A percentile compares a stretch with the other conserved stretches of the same genome.
phyloP scores from a whole-genome alignment of 2,797 vertebrate genomes.

The Pristis pectinata region DNA sequence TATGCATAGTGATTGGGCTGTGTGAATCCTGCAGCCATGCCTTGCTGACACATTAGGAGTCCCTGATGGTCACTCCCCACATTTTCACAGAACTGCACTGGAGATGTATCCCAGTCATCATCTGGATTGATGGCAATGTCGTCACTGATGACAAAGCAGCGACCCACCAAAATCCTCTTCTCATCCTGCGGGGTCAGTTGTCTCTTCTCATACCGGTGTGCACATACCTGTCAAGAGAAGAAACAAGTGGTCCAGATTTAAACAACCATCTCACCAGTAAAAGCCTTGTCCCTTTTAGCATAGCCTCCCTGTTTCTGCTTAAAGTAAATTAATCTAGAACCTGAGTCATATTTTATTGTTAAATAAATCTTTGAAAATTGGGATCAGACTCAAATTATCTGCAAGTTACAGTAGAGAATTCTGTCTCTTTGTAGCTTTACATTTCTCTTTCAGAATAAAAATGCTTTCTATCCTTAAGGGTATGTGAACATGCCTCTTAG shows the following conservation, averaged over 20 bases:
- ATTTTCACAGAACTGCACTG: slow-evolving; percentile 74
- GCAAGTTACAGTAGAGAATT: neutral
- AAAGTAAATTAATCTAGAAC: neutral
- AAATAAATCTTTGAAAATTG: too few relatives aligned
- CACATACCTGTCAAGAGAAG: slow-evolving; percentile 67
- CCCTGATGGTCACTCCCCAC: slow-evolving; percentile 56
- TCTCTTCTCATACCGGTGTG: slow-evolving; percentile 78
- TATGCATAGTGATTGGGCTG: slow-evolving; percentile 60
- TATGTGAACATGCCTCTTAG: neutral
- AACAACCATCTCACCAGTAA: neutral
- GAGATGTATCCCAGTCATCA: slow-evolving; percentile 77
- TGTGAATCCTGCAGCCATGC: slow-evolving; percentile 77
- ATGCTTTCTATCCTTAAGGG: neutral
- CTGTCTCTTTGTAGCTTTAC: neutral
- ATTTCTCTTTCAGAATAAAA: neutral
- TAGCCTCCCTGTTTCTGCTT: neutral
- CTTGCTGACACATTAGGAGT: slow-evolving; percentile 87
- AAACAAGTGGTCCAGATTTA: rapidly evolving
- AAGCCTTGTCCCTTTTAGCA: neutral
- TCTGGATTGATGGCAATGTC: slow-evolving; percentile 62
- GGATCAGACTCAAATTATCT: neutral
- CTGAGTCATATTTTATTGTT: neutral
- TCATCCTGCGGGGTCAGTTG: slow-evolving; percentile 58
- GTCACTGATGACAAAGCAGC: slow-evolving; percentile 79
- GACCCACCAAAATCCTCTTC: slow-evolving; percentile 82